Conservation (phyloP, 2,888 invertebrate genomes). For the Globia sparganii region DNA sequence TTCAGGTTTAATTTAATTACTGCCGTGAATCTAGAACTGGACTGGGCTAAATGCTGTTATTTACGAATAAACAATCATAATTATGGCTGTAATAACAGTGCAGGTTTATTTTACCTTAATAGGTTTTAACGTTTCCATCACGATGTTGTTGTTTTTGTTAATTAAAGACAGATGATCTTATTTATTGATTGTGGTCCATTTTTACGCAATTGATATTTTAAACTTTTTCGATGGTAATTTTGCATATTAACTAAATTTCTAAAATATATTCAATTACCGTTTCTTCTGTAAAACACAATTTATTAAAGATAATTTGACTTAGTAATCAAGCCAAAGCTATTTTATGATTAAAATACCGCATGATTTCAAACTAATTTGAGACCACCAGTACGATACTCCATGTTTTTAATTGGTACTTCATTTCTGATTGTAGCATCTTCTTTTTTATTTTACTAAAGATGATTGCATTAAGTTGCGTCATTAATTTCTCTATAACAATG, state of each 20-base stretch:
- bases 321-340: neutral
- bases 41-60: slow-evolving; percentile 30
- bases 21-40: slow-evolving; percentile 36
- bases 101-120: slow-evolving; percentile 8
- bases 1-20: slow-evolving; percentile 26
- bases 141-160: slow-evolving; percentile 31
- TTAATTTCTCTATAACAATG: slow-evolving; percentile 44
- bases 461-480: slow-evolving; percentile 34
- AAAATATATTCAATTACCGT: neutral
- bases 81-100: slow-evolving; percentile 17
- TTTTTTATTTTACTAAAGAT: slow-evolving; percentile 8
- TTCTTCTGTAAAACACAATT: neutral
- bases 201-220: neutral
- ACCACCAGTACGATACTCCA: slow-evolving; percentile 1
- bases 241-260: neutral
- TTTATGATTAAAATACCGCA: neutral
- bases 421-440: neutral
- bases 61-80: slow-evolving; percentile 35
- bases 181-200: slow-evolving; percentile 5
- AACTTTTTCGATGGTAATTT: slow-evolving; percentile 5
- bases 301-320: neutral
- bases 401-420: neutral
- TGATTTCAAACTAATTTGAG: neutral
- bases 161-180: slow-evolving; percentile 4
- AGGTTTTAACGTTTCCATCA: slow-evolving; percentile 23